Conservation (phyloP, 1,140 invertebrate species). For the Whitmania pigra region DNA sequence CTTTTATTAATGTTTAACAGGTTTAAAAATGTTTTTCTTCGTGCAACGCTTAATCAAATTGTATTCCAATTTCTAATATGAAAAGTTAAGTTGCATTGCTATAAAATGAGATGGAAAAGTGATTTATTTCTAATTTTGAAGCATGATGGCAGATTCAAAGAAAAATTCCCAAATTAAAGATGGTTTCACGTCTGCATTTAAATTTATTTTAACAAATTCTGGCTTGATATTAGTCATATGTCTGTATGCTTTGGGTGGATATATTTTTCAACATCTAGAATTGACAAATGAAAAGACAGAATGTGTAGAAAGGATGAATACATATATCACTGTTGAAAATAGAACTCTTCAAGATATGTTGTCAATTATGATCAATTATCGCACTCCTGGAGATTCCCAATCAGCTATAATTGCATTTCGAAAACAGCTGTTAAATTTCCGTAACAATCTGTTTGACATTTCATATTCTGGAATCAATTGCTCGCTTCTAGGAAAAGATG, state of each 20-base stretch:
- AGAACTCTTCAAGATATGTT: slow-evolving; percentile 67
- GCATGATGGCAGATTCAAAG: too few relatives aligned
- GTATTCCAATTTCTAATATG: too few relatives aligned
- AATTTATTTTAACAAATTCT: slow-evolving; percentile 86
- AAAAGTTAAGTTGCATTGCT: too few relatives aligned
- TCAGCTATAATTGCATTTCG: slow-evolving; percentile 49
- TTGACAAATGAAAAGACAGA: slow-evolving; percentile 64
- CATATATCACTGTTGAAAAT: slow-evolving; percentile 28
- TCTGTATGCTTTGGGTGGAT: slow-evolving; percentile 81
- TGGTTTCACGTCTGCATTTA: slow-evolving; percentile 59
- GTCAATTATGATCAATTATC: slow-evolving; percentile 55
- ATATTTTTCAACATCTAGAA: slow-evolving; percentile 82
- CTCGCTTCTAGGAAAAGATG: slow-evolving; percentile 27
- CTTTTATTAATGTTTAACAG: too few relatives aligned
- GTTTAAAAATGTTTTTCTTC: too few relatives aligned
- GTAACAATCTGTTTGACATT: slow-evolving; percentile 33
- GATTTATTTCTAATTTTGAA: too few relatives aligned
- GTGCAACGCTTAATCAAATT: too few relatives aligned
- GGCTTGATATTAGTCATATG: slow-evolving; percentile 80
- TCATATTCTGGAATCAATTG: slow-evolving; percentile 33
- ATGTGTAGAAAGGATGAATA: slow-evolving; percentile 42
- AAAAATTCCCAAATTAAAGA: not conserved
- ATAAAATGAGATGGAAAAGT: too few relatives aligned
- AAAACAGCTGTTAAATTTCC: slow-evolving; percentile 32
- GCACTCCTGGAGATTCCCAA: slow-evolving; percentile 55